Evolutionary conservation across 2,113 vertebrate genomes (phyloP).

Genomic region (Phocoena sinus): DNA sequence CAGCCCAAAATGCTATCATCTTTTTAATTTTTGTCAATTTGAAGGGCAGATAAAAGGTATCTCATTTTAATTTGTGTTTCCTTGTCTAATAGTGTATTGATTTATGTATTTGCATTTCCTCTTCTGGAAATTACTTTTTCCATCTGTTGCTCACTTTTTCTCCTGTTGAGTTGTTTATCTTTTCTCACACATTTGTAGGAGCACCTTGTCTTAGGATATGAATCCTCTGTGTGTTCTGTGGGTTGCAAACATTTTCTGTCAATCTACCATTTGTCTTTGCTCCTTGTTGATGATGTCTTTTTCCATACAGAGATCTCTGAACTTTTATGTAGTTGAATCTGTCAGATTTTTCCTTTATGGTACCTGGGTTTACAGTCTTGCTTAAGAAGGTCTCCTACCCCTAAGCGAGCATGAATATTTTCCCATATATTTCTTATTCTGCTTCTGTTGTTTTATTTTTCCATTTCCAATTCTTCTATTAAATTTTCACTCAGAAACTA

Average conservation of each 20-base stretch:
- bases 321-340: neutral
- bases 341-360: neutral
- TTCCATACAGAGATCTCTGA: neutral
- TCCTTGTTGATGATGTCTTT: neutral
- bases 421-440: neutral
- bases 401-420: neutral
- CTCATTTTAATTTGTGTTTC: neutral
- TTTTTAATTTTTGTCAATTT: neutral
- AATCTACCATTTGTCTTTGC: neutral
- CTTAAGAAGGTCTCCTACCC: neutral
- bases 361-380: neutral
- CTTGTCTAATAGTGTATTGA: neutral
- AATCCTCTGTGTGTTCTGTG: neutral
- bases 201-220: neutral
- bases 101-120: neutral
- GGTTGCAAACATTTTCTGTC: neutral
- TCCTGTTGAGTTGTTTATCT: neutral
- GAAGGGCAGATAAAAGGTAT: neutral
- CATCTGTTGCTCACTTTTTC: neutral
- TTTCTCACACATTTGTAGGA: neutral
- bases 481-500: neutral
- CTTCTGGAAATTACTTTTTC: neutral
- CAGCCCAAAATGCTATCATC: neutral
- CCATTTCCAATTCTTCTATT: neutral
- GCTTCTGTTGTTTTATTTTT: neutral